Percentiles rank a stretch among this genome's conserved stretches.
phyloP scores from a whole-genome alignment of 2,113 vertebrate genomes.

The Lontra canadensis region DNA sequence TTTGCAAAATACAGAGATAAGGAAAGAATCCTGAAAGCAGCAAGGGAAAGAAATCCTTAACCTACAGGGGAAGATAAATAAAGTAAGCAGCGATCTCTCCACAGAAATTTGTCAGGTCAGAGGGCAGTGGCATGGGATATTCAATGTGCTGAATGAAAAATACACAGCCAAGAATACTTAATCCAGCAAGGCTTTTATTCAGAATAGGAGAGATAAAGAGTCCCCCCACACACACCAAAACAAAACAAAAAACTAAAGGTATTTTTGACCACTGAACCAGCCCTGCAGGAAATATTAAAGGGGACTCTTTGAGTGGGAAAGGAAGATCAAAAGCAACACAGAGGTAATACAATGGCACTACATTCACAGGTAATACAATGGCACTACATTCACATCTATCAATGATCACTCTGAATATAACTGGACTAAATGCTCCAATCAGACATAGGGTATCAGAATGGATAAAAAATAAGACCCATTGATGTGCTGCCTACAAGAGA shows the following conservation, averaged over 20 bases:
- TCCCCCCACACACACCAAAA: not conserved
- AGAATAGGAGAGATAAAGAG: not conserved
- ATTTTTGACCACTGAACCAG: not conserved
- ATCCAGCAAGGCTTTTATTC: not conserved
- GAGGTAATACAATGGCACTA: not conserved
- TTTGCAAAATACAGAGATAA: not conserved
- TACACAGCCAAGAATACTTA: not conserved
- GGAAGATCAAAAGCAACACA: not conserved
- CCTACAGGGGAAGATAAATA: not conserved
- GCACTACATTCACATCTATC: not conserved
- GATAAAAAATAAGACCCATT: not conserved
- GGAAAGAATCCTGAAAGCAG: not conserved
- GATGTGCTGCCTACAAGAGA: not conserved
- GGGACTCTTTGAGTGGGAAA: not conserved
- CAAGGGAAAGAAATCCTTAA: not conserved
- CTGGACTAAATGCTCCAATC: not conserved
- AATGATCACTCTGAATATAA: not conserved
- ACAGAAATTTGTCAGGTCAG: not conserved
- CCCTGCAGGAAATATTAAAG: not conserved
- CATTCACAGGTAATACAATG: not conserved
- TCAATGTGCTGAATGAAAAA: not conserved
- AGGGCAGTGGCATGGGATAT: not conserved
- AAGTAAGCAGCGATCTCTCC: not conserved
- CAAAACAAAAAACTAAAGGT: not conserved
- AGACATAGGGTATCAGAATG: not conserved